Evolutionary conservation across 2,113 vertebrate genomes (phyloP).

Genomic region (Oreochromis spilurus): DNA sequence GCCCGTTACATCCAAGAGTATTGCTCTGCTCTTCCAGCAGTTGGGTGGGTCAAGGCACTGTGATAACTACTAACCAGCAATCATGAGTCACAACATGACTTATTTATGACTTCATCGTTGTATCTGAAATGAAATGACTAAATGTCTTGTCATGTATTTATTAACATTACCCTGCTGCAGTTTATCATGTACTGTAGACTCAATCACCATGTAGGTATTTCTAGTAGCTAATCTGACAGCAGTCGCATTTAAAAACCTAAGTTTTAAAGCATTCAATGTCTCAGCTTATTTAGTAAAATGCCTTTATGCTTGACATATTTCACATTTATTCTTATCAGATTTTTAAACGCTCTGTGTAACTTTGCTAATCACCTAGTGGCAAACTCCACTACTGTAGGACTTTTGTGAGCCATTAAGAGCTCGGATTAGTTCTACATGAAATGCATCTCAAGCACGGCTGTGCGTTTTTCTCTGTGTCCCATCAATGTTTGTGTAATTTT

Average conservation of each 20-base stretch:
- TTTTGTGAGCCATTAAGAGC: conserved; percentile 1
- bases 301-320: conserved; percentile 10
- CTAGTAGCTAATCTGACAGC: background rate
- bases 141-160: background rate
- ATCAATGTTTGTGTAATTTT: background rate
- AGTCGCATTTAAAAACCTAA: background rate
- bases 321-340: background rate
- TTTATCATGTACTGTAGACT: background rate
- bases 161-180: background rate
- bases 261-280: background rate
- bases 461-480: background rate
- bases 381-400: background rate
- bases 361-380: conserved; percentile 16
- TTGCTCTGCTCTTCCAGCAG: conserved; percentile 95
- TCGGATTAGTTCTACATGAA: conserved; percentile 2
- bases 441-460: conserved; percentile 8
- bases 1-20: conserved; percentile 90
- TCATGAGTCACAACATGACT: background rate
- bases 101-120: background rate
- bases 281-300: background rate
- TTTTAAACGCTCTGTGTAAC: background rate
- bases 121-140: background rate
- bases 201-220: background rate
- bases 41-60: conserved; percentile 78
- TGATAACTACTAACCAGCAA: background rate